Evolutionary conservation across 2,888 invertebrate species (phyloP), one percentile per base, ranked within the genome.

Genomic region (Hirtodrosophila histrioides): DNA sequence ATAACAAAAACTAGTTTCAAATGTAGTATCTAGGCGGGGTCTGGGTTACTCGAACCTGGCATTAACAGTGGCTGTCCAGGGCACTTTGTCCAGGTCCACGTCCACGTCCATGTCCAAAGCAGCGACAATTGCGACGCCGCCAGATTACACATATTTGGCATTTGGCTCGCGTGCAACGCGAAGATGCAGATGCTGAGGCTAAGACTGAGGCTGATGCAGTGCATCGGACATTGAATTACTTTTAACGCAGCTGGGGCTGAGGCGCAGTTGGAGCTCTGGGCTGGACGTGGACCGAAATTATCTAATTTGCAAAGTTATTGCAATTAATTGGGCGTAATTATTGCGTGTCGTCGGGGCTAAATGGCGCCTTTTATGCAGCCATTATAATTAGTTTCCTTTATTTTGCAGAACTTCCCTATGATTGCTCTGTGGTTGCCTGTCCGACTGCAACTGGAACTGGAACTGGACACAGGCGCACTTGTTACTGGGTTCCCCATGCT

Each of bases 291-390:
- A 73, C 62, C 80, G 63, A 80, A 86, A 88, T 89, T 89, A 89
- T 89, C 88, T 89, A 88, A 89, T 89, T 89, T 89, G 87, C 85
- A 75, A 85, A 88, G 87, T 88, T 89, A 89, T 89, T 89, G 87
- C 86, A 74, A 89, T 89, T 89, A 89, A 89, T 89, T 89, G 89
- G 79, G 77, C 78, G 87, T 89, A 89, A 89, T 89, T 89, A 89
- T 75, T 85, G 87, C 77, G 74, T 88, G 89, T 85, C 71, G 75
- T 78, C 75, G 64, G 48, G 62, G 69, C 76, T 78, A 83, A 83
- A 78, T 78, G 80, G 78, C 81, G 84, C 78, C 83, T 81, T 80
- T 84, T 79, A 78, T 77, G 64, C 85, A 84, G 60, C 73, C 84
- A 86, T 84, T 82, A 71, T 78, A 84, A 86, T 86, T 75, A 79